These are phyloP conservation scores for Lagodon rhomboides DNA, from an alignment of 2,797 vertebrate species.

Conservation along the genomic window DNA sequence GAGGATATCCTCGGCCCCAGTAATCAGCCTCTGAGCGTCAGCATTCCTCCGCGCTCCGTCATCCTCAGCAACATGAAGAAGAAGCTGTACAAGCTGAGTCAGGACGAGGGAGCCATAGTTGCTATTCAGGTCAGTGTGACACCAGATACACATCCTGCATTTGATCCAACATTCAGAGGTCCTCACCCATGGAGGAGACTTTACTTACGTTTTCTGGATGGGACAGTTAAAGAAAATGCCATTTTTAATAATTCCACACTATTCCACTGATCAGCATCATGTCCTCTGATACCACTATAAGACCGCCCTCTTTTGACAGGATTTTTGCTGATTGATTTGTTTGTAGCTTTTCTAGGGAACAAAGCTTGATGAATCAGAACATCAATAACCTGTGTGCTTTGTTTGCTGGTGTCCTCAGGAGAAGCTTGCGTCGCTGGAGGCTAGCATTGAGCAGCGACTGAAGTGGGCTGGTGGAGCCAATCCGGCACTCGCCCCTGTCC, in stretches of 20 bases:
- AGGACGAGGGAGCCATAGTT: constrained; percentile 94
- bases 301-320: no score
- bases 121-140: constrained; percentile 89
- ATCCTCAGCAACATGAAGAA: constrained; percentile 98
- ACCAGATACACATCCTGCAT: not conserved
- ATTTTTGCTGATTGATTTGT: no score
- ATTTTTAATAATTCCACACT: no score
- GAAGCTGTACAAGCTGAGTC: constrained; percentile 96
- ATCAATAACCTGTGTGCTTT: not conserved
- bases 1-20: constrained; percentile 94
- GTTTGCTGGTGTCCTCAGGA: constrained; percentile 84
- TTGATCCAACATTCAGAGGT: not conserved
- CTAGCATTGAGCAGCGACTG: constrained; percentile 97
- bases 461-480: constrained; percentile 99
- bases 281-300: no score
- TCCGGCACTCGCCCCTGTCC: constrained; percentile 93
- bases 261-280: no score
- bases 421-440: constrained; percentile 94
- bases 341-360: no score
- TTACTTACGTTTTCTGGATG: no score
- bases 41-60: constrained; percentile 92
- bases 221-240: no score
- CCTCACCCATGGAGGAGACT: no score
- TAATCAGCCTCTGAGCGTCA: constrained; percentile 93
- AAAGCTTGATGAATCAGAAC: no score